These are phyloP conservation scores for Arremon brunneinucha DNA, from an alignment of 2,797 vertebrate species.

Conservation along the genomic window DNA sequence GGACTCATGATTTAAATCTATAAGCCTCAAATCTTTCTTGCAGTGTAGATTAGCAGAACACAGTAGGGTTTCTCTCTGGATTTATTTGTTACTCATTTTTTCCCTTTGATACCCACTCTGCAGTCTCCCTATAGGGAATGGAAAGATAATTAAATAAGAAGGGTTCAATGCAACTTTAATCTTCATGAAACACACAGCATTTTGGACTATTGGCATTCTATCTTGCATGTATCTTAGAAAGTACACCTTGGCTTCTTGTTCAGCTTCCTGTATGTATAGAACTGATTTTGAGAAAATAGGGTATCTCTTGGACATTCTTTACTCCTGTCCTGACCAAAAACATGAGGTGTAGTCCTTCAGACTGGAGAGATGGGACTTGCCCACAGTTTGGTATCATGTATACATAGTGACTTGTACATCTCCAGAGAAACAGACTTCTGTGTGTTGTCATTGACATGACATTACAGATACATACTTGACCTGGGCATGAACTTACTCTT, in stretches of 20 bases:
- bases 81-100: not conserved
- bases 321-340: not conserved
- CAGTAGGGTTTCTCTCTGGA: not conserved
- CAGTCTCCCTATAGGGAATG: not conserved
- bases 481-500: not conserved
- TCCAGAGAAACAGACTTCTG: not conserved
- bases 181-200: not conserved
- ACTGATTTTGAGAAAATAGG: not conserved
- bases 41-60: not conserved
- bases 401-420: not conserved
- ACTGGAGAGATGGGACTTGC: not conserved
- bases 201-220: not conserved
- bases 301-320: not conserved
- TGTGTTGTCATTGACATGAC: not conserved
- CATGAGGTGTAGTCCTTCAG: not conserved
- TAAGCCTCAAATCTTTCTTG: not conserved
- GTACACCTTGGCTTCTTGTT: not conserved
- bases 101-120: not conserved
- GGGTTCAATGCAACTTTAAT: not conserved
- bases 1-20: not conserved
- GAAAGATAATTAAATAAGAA: not conserved
- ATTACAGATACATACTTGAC: not conserved
- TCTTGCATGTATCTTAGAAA: not conserved
- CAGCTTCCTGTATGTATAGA: not conserved
- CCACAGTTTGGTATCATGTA: not conserved